These are phyloP conservation scores for Typhlichthys eigenmanni DNA, from an alignment of 2,797 vertebrate genomes.

Conservation along the genomic window DNA sequence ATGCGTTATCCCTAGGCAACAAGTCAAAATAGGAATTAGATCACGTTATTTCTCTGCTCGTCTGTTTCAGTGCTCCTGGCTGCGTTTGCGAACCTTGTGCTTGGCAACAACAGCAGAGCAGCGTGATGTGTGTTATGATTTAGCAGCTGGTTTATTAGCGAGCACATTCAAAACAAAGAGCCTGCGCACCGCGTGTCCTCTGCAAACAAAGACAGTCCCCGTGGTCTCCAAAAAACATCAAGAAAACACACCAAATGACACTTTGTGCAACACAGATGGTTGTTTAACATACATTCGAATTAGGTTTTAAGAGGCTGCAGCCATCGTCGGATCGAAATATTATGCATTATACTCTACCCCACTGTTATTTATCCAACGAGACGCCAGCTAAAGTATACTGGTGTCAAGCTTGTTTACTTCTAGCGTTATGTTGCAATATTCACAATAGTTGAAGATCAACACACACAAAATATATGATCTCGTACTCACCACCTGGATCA, in stretches of 20 bases:
- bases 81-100: neutral
- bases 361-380: conserved; percentile 55
- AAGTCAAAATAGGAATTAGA: neutral
- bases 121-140: neutral
- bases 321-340: neutral
- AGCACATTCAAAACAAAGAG: conserved; percentile 57
- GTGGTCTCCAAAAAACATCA: neutral
- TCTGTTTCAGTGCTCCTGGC: neutral
- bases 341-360: neutral
- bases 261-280: neutral
- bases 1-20: neutral
- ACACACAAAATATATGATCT: conserved; percentile 7
- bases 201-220: neutral
- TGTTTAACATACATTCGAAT: neutral
- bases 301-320: neutral
- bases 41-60: neutral
- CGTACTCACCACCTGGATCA: conserved; percentile 77
- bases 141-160: neutral
- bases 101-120: neutral
- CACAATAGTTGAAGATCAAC: neutral
- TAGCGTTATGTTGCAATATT: neutral
- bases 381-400: conserved; percentile 47
- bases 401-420: conserved; percentile 12
- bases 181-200: conserved; percentile 47
- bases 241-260: neutral